Evolutionary conservation across 2,888 invertebrate genomes (phyloP), one percentile per base, ranked within the genome.

Genomic region (Nycteola revayana): DNA sequence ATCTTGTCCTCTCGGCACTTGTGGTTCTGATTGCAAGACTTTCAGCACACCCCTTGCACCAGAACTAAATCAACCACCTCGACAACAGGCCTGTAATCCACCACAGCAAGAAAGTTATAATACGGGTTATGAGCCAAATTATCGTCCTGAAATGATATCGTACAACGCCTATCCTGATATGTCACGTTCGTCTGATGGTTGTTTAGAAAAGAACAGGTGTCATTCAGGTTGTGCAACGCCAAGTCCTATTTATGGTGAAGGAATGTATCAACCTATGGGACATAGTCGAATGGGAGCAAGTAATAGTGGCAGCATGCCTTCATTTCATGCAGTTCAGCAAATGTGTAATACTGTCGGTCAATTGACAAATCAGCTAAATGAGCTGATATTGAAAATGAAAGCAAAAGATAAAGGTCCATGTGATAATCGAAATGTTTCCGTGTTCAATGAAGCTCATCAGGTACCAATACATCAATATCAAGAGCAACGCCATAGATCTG

Each of bases 281-380:
- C n/a, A n/a, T n/a, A n/a, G n/a, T n/a, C n/a, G n/a, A 14, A 14
- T 14, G 14, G 14, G 14, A 3, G 14, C 14, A 3, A 14, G 14
- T 14, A 14, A 3, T 2, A 14, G 20, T 1, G 26, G 30, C 5
- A 27, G 26, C 7, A 34, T 30, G 9, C 31, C 53, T 2, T 49
- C 60, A 0, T 29, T 56, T 3, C 25, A 33, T 8, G 46, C 56
- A 1, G 56, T 74, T 7, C 64, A 70, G 26, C 49, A 68, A 25
- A 68, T 78, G 60, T 75, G 74, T 24, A 61, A 62, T 1, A 71
- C 73, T 1, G 66, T 78, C 1, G 71, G 66, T 0, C 39, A 66
- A 18, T 47, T 69, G 25, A 58, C 67, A 1, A 50, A 39, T 28
- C 77, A 63, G 51, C 64, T 65, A 7, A 66, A 68, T 26, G 32